Percentiles rank a stretch among this genome's conserved stretches.
Conservation (phyloP, 2,888 invertebrate genomes). For the Schizotus pectinicornis region DNA sequence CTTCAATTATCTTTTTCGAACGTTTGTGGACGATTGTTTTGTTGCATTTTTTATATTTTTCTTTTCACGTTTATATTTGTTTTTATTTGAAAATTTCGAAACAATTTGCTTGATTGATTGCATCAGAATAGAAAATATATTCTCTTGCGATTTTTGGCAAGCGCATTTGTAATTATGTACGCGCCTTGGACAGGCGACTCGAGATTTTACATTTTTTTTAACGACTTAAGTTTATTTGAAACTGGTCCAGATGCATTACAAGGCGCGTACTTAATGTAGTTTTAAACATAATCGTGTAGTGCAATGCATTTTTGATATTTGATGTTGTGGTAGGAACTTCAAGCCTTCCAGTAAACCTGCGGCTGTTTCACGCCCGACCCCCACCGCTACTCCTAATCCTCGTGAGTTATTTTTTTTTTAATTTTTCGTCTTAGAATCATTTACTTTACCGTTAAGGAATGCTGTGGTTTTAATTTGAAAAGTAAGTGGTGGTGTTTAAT, state of each 20-base stretch:
- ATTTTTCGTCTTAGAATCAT: conserved; percentile 32
- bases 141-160: no score
- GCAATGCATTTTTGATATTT: conserved; percentile 45
- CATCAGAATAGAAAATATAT: no score
- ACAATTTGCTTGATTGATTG: no score
- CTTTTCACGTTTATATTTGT: no score
- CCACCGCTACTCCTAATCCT: conserved; percentile 57
- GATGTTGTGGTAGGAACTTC: conserved; percentile 64
- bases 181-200: no score
- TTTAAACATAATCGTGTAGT: conserved; percentile 27
- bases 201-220: no score
- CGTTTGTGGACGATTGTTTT: no score
- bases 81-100: no score
- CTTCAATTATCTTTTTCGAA: no score
- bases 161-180: no score
- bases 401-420: conserved; percentile 57
- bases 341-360: conserved; percentile 64
- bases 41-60: no score
- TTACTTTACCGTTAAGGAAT: conserved; percentile 6
- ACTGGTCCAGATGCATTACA: background rate
- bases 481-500: conserved; percentile 23
- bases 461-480: conserved; percentile 3
- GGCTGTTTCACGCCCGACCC: conserved; percentile 57
- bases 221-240: background rate
- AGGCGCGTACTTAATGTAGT: background rate